Evolutionary conservation across 92 coral and sea anemone genomes (phyloP).

Genomic region (Diadumene lineata): DNA sequence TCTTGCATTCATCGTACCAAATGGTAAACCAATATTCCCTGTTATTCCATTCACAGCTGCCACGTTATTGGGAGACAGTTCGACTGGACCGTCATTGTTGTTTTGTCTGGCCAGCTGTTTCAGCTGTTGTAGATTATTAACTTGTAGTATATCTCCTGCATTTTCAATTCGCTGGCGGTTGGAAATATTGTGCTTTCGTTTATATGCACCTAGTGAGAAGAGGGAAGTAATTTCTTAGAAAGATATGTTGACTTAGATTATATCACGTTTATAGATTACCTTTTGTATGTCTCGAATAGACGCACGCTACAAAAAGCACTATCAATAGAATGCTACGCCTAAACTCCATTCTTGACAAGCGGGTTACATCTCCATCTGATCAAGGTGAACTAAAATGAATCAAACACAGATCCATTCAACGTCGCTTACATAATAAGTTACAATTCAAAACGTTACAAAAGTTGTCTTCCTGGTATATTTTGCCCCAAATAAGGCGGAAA

Average conservation of each 20-base stretch:
- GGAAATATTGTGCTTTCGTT: not conserved
- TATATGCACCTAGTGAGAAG: conserved; percentile 9
- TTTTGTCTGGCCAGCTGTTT: conserved; percentile 3
- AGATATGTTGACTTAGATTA: not conserved
- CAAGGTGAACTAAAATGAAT: not conserved
- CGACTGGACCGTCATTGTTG: not conserved
- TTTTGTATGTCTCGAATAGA: not conserved
- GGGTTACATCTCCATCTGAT: not conserved
- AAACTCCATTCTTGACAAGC: not conserved
- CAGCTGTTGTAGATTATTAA: not conserved
- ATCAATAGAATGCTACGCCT: not conserved
- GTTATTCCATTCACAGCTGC: conserved; percentile 29
- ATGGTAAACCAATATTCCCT: conserved; percentile 32
- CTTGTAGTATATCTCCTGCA: not conserved
- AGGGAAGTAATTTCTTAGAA: not conserved
- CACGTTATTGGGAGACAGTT: conserved; percentile 25
- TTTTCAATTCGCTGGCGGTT: conserved; percentile 26
- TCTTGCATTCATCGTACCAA: conserved; percentile 24
- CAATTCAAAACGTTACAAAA: too few species aligned
- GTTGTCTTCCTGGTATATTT: too few species aligned
- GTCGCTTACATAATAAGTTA: too few species aligned
- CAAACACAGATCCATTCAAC: not conserved
- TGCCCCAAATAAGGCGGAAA: too few species aligned
- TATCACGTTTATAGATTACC: not conserved
- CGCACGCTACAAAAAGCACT: not conserved